phyloP scores from a whole-genome alignment of 2,888 invertebrate species.

The Quadroppia sp. region DNA sequence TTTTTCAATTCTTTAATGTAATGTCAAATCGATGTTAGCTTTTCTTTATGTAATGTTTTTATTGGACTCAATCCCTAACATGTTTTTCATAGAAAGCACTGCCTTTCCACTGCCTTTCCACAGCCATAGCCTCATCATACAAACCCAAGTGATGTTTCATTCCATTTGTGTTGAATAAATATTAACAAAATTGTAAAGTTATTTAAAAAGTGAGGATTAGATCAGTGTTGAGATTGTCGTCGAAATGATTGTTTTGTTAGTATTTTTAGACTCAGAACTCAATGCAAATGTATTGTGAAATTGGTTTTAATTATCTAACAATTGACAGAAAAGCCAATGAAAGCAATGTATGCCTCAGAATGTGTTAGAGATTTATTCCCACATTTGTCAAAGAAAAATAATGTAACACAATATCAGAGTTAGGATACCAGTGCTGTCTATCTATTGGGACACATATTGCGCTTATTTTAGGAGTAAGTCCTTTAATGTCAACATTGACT shows the following conservation, averaged over 20 bases:
- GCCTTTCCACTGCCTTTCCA: too few species aligned
- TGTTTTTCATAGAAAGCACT: not conserved
- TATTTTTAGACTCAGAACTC: not conserved
- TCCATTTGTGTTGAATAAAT: conserved; percentile 9
- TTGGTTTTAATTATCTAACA: conserved; percentile 2
- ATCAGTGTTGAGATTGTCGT: not conserved
- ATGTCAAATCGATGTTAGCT: not conserved
- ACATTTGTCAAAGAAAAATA: conserved; percentile 19
- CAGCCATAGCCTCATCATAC: too few species aligned
- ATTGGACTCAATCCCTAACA: conserved; percentile 6
- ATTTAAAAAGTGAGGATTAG: not conserved
- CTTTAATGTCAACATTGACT: conserved; percentile 24
- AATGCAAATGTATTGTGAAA: not conserved
- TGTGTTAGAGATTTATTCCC: conserved; percentile 9
- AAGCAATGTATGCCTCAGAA: not conserved
- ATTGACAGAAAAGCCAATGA: not conserved
- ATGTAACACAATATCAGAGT: conserved; percentile 21
- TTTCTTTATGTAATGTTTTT: conserved; percentile 18
- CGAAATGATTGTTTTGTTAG: not conserved
- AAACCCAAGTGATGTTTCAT: not conserved
- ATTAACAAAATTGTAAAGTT: not conserved
- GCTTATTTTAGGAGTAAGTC: conserved; percentile 27
- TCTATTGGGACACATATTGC: conserved; percentile 10
- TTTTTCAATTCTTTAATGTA: not conserved
- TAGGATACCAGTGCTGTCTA: not conserved